A percentile compares a stretch with the other conserved stretches of the same genome.
phyloP scores from a whole-genome alignment of 2,888 invertebrate species.

The Abscondita cerata region DNA sequence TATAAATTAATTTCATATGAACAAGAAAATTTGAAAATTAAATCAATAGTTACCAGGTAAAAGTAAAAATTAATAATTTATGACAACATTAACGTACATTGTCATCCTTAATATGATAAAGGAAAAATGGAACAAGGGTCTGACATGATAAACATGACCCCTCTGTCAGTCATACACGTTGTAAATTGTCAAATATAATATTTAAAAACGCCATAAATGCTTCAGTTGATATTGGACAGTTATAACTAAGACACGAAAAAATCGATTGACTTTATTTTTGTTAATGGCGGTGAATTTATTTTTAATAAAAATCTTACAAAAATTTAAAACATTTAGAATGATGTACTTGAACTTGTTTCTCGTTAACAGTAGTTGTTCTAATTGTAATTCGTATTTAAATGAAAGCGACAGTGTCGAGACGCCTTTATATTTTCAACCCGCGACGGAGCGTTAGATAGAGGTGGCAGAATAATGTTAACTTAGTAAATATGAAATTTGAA shows the following conservation, averaged over 20 bases:
- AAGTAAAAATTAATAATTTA: not conserved
- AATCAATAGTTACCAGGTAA: too few species aligned
- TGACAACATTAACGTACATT: not conserved
- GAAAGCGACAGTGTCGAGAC: slow-evolving; percentile 39
- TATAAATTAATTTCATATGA: too few species aligned
- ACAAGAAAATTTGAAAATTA: too few species aligned
- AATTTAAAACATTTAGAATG: too few species aligned
- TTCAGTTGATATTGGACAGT: not conserved
- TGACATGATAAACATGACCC: slow-evolving; percentile 1
- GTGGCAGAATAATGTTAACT: slow-evolving; percentile 53
- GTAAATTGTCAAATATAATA: slow-evolving; percentile 5
- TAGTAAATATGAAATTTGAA: slow-evolving; percentile 57
- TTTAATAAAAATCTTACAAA: too few species aligned
- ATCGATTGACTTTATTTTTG: too few species aligned
- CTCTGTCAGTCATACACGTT: not conserved
- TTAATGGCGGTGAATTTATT: too few species aligned
- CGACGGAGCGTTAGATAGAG: slow-evolving; percentile 43
- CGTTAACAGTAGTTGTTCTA: not conserved
- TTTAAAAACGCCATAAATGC: not conserved
- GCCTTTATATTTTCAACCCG: slow-evolving; percentile 15
- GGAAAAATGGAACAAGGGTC: slow-evolving; percentile 13
- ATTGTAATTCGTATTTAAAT: slow-evolving; percentile 14
- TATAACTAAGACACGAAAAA: too few species aligned
- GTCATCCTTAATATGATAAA: slow-evolving; percentile 11
- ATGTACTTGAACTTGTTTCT: not conserved